phyloP scores from a whole-genome alignment of 2,113 vertebrate genomes.

The Morone chrysops region DNA sequence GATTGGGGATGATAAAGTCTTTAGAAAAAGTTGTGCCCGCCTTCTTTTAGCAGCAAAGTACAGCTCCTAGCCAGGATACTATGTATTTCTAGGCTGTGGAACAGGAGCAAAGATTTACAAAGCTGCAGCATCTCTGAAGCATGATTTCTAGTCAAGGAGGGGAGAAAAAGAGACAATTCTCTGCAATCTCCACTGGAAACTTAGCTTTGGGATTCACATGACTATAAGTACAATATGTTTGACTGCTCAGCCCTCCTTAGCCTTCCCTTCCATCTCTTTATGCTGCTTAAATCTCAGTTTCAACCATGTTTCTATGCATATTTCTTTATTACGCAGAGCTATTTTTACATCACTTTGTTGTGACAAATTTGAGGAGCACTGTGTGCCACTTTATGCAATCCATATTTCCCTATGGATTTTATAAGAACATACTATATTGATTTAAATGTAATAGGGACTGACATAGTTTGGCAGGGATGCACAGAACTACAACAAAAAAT shows the following conservation, averaged over 20 bases:
- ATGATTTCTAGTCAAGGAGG: neutral
- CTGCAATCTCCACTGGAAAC: neutral
- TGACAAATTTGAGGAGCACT: conserved; percentile 21
- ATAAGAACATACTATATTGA: neutral
- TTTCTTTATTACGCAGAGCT: conserved; percentile 17
- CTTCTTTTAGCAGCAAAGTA: conserved; percentile 27
- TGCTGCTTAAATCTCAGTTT: conserved; percentile 7
- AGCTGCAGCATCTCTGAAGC: conserved; percentile 1
- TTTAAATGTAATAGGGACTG: conserved; percentile 24
- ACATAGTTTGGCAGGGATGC: rapidly evolving
- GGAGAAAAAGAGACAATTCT: neutral
- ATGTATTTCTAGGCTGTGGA: conserved; percentile 12
- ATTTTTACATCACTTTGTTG: conserved; percentile 43
- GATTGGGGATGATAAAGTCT: conserved; percentile 45
- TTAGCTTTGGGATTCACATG: conserved; percentile 5
- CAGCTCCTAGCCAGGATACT: neutral
- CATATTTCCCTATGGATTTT: conserved; percentile 11
- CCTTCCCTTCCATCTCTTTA: neutral
- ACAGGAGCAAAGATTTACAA: conserved; percentile 20
- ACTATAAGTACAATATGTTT: neutral
- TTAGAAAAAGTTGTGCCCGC: conserved; percentile 8
- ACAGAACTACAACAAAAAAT: neutral
- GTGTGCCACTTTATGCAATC: neutral
- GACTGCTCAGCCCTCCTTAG: conserved; percentile 3
- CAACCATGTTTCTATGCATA: conserved; percentile 20